Percentiles rank a stretch among this genome's conserved stretches.
Evolutionary conservation across 2,888 invertebrate genomes (phyloP).

Genomic region (Mythimna pallens): DNA sequence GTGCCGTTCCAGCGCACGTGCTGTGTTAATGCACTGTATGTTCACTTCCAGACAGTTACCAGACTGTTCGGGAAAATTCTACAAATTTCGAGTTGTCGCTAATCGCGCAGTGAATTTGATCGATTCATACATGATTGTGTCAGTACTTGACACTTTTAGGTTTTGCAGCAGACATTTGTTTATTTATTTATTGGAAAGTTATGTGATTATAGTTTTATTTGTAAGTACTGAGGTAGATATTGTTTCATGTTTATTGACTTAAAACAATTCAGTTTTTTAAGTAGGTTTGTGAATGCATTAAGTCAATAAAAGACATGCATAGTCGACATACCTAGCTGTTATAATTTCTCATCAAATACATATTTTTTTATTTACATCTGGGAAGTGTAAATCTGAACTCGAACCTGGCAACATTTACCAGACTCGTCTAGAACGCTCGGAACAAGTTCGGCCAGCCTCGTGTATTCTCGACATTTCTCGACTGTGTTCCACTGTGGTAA

Average conservation of each 20-base stretch:
- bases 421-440: constrained; percentile 50
- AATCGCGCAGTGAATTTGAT: background rate
- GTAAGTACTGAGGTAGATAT: background rate
- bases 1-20: constrained; percentile 77
- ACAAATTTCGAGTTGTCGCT: constrained; percentile 16
- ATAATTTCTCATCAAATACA: background rate
- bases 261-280: too few relatives aligned
- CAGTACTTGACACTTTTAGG: background rate
- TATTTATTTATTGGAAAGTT: background rate
- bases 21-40: constrained; percentile 52
- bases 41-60: constrained; percentile 46
- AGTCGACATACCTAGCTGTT: background rate
- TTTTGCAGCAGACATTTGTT: background rate
- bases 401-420: constrained; percentile 48
- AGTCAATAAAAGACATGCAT: background rate
- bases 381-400: constrained; percentile 24
- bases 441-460: constrained; percentile 53
- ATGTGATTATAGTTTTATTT: background rate
- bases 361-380: background rate
- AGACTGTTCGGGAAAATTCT: constrained; percentile 51
- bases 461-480: constrained; percentile 34
- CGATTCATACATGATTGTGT: too few relatives aligned
- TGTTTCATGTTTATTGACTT: background rate
- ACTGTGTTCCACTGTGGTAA: constrained; percentile 24
- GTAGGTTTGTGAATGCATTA: too few relatives aligned